These are phyloP conservation scores for Cheilosia urbana DNA, from an alignment of 2,888 invertebrate species.

Conservation along the genomic window DNA sequence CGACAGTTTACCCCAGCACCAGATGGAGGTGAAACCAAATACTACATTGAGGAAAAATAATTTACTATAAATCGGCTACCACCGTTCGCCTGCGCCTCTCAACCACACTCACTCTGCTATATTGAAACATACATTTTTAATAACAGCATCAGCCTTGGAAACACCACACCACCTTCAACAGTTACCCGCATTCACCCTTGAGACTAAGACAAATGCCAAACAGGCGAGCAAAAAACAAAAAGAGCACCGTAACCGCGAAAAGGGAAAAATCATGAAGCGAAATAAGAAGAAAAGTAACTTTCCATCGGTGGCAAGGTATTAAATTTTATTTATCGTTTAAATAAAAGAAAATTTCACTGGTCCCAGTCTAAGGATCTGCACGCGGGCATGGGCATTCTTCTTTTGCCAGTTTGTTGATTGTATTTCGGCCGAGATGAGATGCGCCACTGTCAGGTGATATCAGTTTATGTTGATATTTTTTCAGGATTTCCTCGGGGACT, in stretches of 20 bases:
- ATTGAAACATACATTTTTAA: slow-evolving; percentile 75
- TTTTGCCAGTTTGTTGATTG: slow-evolving; percentile 20
- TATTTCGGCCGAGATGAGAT: slow-evolving; percentile 41
- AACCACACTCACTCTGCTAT: slow-evolving; percentile 65
- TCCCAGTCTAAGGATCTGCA: neutral
- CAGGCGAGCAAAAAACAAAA: neutral
- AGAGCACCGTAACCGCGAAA: slow-evolving; percentile 48
- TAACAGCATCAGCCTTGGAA: slow-evolving; percentile 55
- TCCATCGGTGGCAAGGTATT: slow-evolving; percentile 58
- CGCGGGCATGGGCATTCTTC: slow-evolving; percentile 9
- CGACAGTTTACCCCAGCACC: slow-evolving; percentile 52
- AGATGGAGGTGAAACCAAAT: slow-evolving; percentile 65
- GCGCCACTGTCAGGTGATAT: slow-evolving; percentile 68
- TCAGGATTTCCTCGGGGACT: slow-evolving; percentile 64
- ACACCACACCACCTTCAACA: slow-evolving; percentile 9
- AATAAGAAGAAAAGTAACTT: slow-evolving; percentile 40
- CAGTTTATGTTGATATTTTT: slow-evolving; percentile 67
- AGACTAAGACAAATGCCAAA: slow-evolving; percentile 48
- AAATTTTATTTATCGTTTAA: slow-evolving; percentile 75
- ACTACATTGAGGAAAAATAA: slow-evolving; percentile 46
- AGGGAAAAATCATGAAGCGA: slow-evolving; percentile 54
- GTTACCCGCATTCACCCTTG: slow-evolving; percentile 20
- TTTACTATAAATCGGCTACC: slow-evolving; percentile 46
- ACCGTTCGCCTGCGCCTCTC: slow-evolving; percentile 16
- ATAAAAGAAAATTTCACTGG: slow-evolving; percentile 60